Evolutionary conservation across 2,888 invertebrate genomes (phyloP).

Genomic region (Tenthredo amoena): DNA sequence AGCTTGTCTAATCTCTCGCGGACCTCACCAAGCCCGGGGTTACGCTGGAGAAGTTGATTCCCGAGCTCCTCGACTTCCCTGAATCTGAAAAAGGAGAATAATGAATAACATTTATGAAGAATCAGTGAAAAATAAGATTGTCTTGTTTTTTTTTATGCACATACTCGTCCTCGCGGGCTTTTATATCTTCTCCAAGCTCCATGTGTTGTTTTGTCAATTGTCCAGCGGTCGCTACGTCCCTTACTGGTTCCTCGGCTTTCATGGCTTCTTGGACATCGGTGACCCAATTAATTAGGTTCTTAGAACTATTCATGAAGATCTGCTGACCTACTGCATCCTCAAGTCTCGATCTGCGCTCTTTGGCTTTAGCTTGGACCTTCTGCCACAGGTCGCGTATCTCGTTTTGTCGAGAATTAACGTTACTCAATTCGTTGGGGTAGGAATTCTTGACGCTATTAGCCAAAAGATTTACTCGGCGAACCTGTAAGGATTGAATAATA

Average conservation of each 20-base stretch:
- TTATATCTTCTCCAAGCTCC: slow-evolving; percentile 94
- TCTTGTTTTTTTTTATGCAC: slow-evolving; percentile 65
- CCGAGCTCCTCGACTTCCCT: slow-evolving; percentile 90
- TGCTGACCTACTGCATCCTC: slow-evolving; percentile 98
- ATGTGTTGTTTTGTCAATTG: slow-evolving; percentile 93
- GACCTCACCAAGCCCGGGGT: slow-evolving; percentile 88
- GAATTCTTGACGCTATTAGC: slow-evolving; percentile 95
- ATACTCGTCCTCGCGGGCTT: slow-evolving; percentile 93
- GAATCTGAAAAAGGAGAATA: slow-evolving; percentile 79
- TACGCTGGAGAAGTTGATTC: slow-evolving; percentile 86
- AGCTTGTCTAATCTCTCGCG: slow-evolving; percentile 87
- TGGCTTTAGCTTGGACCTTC: slow-evolving; percentile 91
- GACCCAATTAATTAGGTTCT: slow-evolving; percentile 91
- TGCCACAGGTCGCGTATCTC: slow-evolving; percentile 95
- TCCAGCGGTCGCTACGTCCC: slow-evolving; percentile 96
- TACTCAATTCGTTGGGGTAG: slow-evolving; percentile 93
- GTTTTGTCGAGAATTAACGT: slow-evolving; percentile 90
- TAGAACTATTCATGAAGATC: slow-evolving; percentile 92
- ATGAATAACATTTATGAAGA: not conserved
- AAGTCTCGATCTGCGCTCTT: slow-evolving; percentile 89
- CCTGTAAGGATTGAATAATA: slow-evolving; percentile 57
- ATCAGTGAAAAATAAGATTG: slow-evolving; percentile 1
- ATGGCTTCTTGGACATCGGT: slow-evolving; percentile 89
- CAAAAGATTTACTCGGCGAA: slow-evolving; percentile 87
- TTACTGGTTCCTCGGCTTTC: slow-evolving; percentile 88